Percentiles rank a stretch among this genome's conserved stretches.
These are phyloP conservation scores for Dermochelys coriacea DNA, from an alignment of 2,797 vertebrate genomes.

Conservation along the genomic window DNA sequence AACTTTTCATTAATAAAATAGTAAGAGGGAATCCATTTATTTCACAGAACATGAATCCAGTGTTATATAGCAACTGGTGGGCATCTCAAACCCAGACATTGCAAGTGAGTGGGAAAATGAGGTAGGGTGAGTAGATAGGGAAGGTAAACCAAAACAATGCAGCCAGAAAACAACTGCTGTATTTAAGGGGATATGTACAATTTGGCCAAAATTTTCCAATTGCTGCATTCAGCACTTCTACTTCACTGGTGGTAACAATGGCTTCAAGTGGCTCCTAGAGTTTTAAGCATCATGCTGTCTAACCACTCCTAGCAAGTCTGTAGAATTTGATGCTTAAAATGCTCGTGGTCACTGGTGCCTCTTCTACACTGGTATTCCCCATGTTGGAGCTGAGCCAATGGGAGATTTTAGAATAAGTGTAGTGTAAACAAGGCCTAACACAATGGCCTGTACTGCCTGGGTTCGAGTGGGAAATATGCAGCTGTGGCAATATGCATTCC, in stretches of 20 bases:
- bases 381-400: background rate
- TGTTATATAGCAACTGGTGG: background rate
- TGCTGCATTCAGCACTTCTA: background rate
- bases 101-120: background rate
- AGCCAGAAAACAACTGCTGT: background rate
- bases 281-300: background rate
- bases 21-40: background rate
- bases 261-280: rapidly evolving
- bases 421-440: background rate
- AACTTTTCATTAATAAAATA: background rate
- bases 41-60: background rate
- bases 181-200: background rate
- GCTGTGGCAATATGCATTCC: background rate
- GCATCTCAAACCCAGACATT: background rate
- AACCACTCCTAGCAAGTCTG: background rate
- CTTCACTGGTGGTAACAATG: background rate
- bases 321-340: background rate
- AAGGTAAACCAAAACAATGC: background rate
- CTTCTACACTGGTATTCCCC: background rate
- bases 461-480: background rate
- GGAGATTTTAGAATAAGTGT: background rate
- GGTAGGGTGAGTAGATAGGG: background rate
- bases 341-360: rapidly evolving
- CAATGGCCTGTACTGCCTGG: background rate
- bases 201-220: background rate